These are phyloP conservation scores for Periophthalmodon schlosseri DNA, from an alignment of 2,113 vertebrate genomes.

Conservation along the genomic window DNA sequence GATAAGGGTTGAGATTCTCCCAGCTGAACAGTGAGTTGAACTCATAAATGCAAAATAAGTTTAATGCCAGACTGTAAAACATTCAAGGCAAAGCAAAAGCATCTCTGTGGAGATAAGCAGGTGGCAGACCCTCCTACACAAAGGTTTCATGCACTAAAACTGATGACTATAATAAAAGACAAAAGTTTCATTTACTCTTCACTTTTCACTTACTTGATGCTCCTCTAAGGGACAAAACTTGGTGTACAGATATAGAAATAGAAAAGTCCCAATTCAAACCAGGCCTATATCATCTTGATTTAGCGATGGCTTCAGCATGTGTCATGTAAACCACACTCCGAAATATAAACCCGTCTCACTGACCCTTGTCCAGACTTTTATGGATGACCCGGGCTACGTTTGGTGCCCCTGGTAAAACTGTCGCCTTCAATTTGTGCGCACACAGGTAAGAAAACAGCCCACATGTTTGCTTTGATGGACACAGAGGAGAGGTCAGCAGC, in stretches of 20 bases:
- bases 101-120: too few species aligned
- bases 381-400: slow-evolving; percentile 18
- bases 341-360: slow-evolving; percentile 32
- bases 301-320: slow-evolving; percentile 35
- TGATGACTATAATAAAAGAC: background rate
- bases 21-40: too few species aligned
- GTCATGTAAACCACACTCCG: slow-evolving; percentile 46
- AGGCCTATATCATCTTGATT: slow-evolving; percentile 32
- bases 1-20: too few species aligned
- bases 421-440: slow-evolving; percentile 46
- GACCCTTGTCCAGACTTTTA: slow-evolving; percentile 48
- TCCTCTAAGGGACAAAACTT: too few species aligned
- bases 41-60: too few species aligned
- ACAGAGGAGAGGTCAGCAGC: slow-evolving; percentile 34
- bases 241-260: background rate
- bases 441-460: slow-evolving; percentile 42
- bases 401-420: slow-evolving; percentile 32
- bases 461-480: slow-evolving; percentile 32
- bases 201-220: background rate
- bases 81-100: too few species aligned
- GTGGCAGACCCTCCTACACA: too few species aligned
- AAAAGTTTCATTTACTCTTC: background rate
- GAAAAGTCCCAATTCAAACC: background rate
- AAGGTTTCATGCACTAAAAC: too few species aligned
- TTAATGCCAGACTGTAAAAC: too few species aligned